A percentile compares a stretch with the other conserved stretches of the same genome.
Evolutionary conservation across 2,888 invertebrate species (phyloP).

Genomic region (Parthenolecanium corni): DNA sequence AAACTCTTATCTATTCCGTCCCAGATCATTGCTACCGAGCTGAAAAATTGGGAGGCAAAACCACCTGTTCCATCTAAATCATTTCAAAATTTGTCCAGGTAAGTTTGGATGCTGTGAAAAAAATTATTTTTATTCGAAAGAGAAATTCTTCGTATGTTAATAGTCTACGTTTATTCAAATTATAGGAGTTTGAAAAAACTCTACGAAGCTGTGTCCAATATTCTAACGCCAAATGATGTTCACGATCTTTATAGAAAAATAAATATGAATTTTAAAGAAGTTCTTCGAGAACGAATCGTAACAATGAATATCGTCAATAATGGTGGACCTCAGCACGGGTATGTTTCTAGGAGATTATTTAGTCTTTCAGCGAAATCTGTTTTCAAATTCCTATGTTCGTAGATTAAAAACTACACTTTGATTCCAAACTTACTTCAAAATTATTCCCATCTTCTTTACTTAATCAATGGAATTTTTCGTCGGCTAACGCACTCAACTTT

Average conservation of each 20-base stretch:
- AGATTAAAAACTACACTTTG: too few relatives aligned
- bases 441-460: too few relatives aligned
- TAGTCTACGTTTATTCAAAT: neutral
- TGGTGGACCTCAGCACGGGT: constrained; percentile 93
- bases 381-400: too few relatives aligned
- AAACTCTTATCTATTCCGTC: constrained; percentile 86
- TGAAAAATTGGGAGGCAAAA: constrained; percentile 82
- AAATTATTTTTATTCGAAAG: neutral
- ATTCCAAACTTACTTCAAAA: too few relatives aligned
- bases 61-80: constrained; percentile 89
- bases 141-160: neutral
- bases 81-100: constrained; percentile 71
- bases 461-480: too few relatives aligned
- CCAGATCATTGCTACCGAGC: constrained; percentile 65
- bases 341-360: constrained; percentile 27
- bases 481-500: too few relatives aligned
- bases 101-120: constrained; percentile 23
- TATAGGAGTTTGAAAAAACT: constrained; percentile 63
- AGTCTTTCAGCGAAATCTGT: neutral
- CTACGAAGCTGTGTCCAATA: constrained; percentile 78
- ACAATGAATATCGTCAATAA: constrained; percentile 84
- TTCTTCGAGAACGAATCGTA: constrained; percentile 67
- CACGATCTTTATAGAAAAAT: constrained; percentile 61
- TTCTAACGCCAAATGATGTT: constrained; percentile 52
- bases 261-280: constrained; percentile 74